phyloP scores from a whole-genome alignment of 2,113 vertebrate genomes.

The Romanogobio albipinnatus region DNA sequence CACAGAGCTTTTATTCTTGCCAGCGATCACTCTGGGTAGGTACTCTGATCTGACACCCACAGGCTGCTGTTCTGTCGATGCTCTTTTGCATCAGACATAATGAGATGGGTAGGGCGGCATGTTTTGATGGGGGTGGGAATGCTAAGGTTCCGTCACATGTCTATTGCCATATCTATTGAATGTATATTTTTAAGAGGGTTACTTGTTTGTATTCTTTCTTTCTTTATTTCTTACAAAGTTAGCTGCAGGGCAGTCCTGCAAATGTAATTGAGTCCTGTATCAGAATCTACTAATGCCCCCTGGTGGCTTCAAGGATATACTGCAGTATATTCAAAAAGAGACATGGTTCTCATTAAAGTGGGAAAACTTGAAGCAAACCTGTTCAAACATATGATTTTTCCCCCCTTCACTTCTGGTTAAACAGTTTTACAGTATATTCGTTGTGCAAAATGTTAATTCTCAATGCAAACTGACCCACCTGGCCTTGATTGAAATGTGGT shows the following conservation, averaged over 20 bases:
- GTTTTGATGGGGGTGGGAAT: slow-evolving; percentile 36
- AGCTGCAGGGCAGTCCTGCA: neutral
- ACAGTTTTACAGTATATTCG: slow-evolving; percentile 6
- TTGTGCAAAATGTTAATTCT: slow-evolving; percentile 39
- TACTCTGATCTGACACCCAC: slow-evolving; percentile 68
- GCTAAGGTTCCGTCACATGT: slow-evolving; percentile 54
- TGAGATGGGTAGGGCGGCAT: slow-evolving; percentile 41
- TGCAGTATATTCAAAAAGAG: neutral
- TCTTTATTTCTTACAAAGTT: slow-evolving; percentile 52
- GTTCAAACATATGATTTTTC: neutral
- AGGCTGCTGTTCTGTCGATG: slow-evolving; percentile 63
- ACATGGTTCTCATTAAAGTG: neutral
- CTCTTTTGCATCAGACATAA: slow-evolving; percentile 71
- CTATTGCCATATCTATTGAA: slow-evolving; percentile 56
- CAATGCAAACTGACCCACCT: neutral
- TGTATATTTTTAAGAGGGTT: slow-evolving; percentile 43
- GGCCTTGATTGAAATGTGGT: slow-evolving; percentile 17
- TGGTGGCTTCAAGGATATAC: neutral
- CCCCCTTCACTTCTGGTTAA: neutral
- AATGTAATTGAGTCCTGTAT: neutral
- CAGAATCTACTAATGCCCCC: slow-evolving; percentile 20
- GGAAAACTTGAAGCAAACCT: neutral
- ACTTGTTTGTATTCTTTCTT: slow-evolving; percentile 51
- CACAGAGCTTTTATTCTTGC: slow-evolving; percentile 30
- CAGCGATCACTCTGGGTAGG: slow-evolving; percentile 58